Evolutionary conservation across 2,888 invertebrate genomes (phyloP).

Genomic region (Palloptera scutellata): DNA sequence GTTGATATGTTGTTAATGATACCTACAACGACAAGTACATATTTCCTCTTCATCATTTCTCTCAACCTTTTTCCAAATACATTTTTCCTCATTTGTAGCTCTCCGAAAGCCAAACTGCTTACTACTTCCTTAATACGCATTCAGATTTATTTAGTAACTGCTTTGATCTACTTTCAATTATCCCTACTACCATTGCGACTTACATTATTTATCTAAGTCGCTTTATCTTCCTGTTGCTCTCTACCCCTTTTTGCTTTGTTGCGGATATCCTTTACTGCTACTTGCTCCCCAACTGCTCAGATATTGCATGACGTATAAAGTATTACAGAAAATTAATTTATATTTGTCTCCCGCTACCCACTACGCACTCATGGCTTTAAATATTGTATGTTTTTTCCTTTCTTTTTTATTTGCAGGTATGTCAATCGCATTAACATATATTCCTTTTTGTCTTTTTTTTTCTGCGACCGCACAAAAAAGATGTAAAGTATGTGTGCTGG

Average conservation of each 20-base stretch:
- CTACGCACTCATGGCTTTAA: conserved; percentile 20
- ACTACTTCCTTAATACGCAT: too few relatives aligned
- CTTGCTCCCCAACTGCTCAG: not conserved
- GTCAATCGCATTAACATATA: conserved; percentile 32
- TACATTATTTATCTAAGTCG: conserved; percentile 31
- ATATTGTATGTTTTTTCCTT: conserved; percentile 14
- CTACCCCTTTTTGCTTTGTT: not conserved
- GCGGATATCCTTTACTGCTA: not conserved
- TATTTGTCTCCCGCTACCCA: not conserved
- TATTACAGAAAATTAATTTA: too few relatives aligned
- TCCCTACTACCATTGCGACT: conserved; percentile 17
- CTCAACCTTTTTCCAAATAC: too few relatives aligned
- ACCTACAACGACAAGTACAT: too few relatives aligned
- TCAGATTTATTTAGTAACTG: too few relatives aligned
- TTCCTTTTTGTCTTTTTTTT: conserved; percentile 28
- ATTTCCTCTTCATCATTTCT: too few relatives aligned
- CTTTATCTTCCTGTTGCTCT: not conserved
- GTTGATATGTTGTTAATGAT: too few relatives aligned
- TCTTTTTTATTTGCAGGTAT: conserved; percentile 33
- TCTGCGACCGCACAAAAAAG: too few relatives aligned
- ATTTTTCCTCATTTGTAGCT: too few relatives aligned
- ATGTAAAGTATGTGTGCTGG: too few relatives aligned
- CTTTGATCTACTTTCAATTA: conserved; percentile 28
- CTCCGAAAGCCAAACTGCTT: too few relatives aligned
- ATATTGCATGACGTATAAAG: not conserved